Percentiles rank a stretch among this genome's conserved stretches.
These are phyloP conservation scores for Oncorhynchus mykiss DNA, from an alignment of 2,113 vertebrate genomes.

Conservation along the genomic window DNA sequence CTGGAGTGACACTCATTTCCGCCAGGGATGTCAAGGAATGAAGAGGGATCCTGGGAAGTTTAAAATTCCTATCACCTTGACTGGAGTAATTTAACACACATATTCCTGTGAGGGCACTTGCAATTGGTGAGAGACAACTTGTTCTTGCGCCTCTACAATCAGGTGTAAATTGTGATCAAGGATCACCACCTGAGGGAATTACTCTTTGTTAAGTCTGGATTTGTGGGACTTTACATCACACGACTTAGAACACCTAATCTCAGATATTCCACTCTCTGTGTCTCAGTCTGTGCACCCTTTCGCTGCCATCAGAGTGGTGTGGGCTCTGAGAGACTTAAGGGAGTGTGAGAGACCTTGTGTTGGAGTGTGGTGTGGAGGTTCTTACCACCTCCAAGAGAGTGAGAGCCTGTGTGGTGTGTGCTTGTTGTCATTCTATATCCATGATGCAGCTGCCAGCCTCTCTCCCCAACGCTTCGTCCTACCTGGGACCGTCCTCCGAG, in stretches of 20 bases:
- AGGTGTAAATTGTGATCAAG: constrained; percentile 34
- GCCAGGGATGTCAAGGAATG: background rate
- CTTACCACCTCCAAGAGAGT: too few relatives aligned
- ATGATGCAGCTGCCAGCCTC: constrained; percentile 33
- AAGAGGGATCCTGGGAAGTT: background rate
- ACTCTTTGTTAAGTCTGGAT: constrained; percentile 60
- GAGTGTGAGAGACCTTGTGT: constrained; percentile 2
- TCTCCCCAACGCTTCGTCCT: too few relatives aligned
- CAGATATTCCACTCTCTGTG: constrained; percentile 24
- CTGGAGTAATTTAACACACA: constrained; percentile 2
- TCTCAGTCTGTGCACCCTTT: background rate
- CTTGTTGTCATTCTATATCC: background rate
- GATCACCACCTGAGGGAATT: constrained; percentile 63
- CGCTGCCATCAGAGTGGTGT: background rate
- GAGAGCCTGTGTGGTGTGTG: too few relatives aligned
- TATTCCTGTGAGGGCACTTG: background rate
- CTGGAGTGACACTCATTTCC: too few relatives aligned
- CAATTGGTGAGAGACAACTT: constrained; percentile 28
- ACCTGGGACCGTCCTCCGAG: background rate
- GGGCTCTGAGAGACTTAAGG: background rate
- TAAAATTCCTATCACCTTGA: background rate
- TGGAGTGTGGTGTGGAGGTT: too few relatives aligned
- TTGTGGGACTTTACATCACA: constrained; percentile 64
- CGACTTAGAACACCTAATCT: constrained; percentile 48
- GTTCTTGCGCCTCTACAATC: constrained; percentile 27